Conservation (phyloP, 2,113 vertebrate genomes). For the Hystrix brachyura region DNA sequence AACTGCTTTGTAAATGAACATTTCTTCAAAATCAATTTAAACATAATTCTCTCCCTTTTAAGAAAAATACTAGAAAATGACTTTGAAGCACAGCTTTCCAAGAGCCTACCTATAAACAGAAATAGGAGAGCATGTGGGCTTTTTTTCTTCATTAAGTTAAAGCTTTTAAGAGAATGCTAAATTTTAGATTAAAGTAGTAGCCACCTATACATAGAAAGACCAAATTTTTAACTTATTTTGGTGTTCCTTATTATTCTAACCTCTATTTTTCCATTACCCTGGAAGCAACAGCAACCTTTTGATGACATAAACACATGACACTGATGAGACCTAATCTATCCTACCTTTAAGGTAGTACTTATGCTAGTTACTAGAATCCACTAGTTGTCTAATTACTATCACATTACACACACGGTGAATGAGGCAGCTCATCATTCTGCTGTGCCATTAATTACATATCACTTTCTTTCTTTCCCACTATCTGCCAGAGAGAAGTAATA, state of each 20-base stretch:
- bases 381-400: conserved; percentile 46
- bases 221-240: background rate
- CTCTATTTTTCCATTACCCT: conserved; percentile 27
- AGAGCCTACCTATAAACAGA: background rate
- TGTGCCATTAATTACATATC: conserved; percentile 68
- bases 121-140: rapidly evolving
- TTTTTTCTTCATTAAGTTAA: conserved; percentile 55
- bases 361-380: conserved; percentile 17
- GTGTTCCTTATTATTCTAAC: background rate
- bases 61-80: background rate
- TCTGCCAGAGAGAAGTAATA: conserved; percentile 78
- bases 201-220: background rate
- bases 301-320: background rate
- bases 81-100: conserved; percentile 20
- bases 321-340: background rate
- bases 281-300: conserved; percentile 12
- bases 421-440: conserved; percentile 51
- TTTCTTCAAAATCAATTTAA: conserved; percentile 30
- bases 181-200: conserved; percentile 10
- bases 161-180: background rate
- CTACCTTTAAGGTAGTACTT: conserved; percentile 51
- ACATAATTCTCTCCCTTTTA: background rate
- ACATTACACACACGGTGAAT: background rate
- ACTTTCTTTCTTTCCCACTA: conserved; percentile 52
- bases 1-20: background rate